Conservation (phyloP, 2,888 invertebrate species). For the Piscicola geometra region DNA sequence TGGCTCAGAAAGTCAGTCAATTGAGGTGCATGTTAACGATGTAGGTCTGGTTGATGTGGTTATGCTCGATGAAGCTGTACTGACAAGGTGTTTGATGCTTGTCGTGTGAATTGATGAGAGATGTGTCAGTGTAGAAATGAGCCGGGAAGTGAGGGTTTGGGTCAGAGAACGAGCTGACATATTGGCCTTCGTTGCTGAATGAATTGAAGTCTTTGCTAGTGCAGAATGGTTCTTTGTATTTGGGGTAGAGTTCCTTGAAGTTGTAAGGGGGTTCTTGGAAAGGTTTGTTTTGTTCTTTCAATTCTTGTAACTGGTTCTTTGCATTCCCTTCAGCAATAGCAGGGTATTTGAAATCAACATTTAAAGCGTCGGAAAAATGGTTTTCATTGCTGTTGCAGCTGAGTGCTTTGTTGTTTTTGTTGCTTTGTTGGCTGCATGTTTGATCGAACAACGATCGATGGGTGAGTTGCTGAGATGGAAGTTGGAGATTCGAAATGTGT, state of each 20-base stretch:
- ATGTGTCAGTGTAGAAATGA: background rate
- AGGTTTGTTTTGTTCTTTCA: too few species aligned
- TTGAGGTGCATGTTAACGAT: slow-evolving; percentile 32
- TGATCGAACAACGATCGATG: background rate
- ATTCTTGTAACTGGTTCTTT: too few species aligned
- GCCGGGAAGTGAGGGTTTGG: background rate
- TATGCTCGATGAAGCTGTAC: slow-evolving; percentile 28
- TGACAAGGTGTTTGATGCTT: background rate
- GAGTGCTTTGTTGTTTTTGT: background rate
- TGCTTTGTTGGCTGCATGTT: background rate
- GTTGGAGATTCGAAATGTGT: background rate
- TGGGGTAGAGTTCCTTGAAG: background rate
- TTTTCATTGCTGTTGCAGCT: background rate
- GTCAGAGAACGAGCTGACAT: background rate
- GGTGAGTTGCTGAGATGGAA: background rate
- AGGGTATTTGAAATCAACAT: too few species aligned
- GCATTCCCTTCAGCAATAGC: too few species aligned
- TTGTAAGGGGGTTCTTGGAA: too few species aligned
- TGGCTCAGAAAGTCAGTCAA: too few species aligned
- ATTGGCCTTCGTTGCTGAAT: background rate
- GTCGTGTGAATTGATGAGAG: background rate
- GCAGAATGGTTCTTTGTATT: background rate
- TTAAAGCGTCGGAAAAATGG: background rate
- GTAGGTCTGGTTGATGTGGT: slow-evolving; percentile 35
- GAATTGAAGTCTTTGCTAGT: background rate